Percentiles rank a stretch among this genome's conserved stretches.
These are phyloP conservation scores for Acanthosepion lycidas DNA, from an alignment of 2,888 invertebrate species.

Conservation along the genomic window DNA sequence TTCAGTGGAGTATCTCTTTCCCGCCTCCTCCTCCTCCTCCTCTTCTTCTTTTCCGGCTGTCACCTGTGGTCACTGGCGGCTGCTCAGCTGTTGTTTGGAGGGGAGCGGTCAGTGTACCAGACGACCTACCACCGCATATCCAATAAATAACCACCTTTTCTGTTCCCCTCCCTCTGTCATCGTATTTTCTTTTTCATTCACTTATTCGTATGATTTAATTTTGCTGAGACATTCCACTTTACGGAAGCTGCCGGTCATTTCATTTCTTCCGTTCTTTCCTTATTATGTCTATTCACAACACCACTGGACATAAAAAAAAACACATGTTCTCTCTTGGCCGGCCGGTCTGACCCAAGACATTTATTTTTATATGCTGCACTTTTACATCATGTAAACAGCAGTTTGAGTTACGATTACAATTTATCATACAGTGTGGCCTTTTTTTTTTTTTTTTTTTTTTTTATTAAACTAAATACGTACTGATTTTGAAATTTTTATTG, in stretches of 20 bases:
- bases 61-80: slow-evolving; percentile 33
- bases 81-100: slow-evolving; percentile 7
- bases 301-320: background rate
- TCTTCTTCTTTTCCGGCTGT: background rate
- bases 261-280: background rate
- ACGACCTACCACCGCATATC: background rate
- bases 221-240: background rate
- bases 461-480: background rate
- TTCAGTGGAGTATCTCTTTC: background rate
- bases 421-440: background rate
- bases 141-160: background rate
- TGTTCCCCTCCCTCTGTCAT: background rate
- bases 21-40: background rate
- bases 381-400: background rate
- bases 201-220: background rate
- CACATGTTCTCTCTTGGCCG: background rate
- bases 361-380: background rate
- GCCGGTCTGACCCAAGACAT: background rate
- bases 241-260: background rate
- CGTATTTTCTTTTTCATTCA: background rate
- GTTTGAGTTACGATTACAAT: background rate
- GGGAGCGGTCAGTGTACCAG: slow-evolving; percentile 33
- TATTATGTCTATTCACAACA: background rate
- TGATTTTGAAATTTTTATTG: no score
- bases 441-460: no score